Base-by-base conservation (phyloP, 2,113 vertebrate species). In the Baryphthengus martii region DNA sequence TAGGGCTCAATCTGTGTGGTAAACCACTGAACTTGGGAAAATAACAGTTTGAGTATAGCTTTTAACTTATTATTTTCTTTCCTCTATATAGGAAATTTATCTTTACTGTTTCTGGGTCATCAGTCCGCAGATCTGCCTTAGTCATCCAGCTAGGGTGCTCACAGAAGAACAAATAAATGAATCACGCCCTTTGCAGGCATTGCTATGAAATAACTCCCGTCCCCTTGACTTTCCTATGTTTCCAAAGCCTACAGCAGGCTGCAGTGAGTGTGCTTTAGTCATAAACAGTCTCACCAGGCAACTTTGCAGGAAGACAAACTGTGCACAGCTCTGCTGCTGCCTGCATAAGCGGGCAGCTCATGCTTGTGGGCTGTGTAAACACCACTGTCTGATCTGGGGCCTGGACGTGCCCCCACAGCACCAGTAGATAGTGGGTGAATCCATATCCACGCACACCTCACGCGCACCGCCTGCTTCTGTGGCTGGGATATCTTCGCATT, bases 91-190 rank as follows among this genome's bases (percentile, higher is more conserved):
- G 33, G 35, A 58, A 90, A 73, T 71, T 35, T 84, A 56, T 74
- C 77, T 95, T 35, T 26, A 28, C 45, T 35, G 9, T n/a, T 91
- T 95, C 49, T 89, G 50, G 78, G 50, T 83, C 59, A 77, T 80
- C 59, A 91, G 53, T 72, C 72, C 85, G 63, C 52, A 94, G 49
- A 87, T 78, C 89, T 91, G 66, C 26, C 59, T 96, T 77, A 90
- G 78, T 95, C 91, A 95, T 85, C 42, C 6, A 6, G 59, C 71
- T 59, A 61, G 39, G 62, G 47, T 21, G 33, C 83, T 88, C n/a
- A 25, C 40, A 59, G 78, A 85, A 76, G 56, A 90, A 70, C 50
- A 83, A 95, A 91, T 88, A 88, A 66, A 80, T 91, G 40, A 95
- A 91, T 90, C 61, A 89, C 4, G 0, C 17, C 18, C 61, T 71